Evolutionary conservation across 2,113 vertebrate species (phyloP), one percentile per base, ranked within the genome.

Genomic region (Pagrus major): DNA sequence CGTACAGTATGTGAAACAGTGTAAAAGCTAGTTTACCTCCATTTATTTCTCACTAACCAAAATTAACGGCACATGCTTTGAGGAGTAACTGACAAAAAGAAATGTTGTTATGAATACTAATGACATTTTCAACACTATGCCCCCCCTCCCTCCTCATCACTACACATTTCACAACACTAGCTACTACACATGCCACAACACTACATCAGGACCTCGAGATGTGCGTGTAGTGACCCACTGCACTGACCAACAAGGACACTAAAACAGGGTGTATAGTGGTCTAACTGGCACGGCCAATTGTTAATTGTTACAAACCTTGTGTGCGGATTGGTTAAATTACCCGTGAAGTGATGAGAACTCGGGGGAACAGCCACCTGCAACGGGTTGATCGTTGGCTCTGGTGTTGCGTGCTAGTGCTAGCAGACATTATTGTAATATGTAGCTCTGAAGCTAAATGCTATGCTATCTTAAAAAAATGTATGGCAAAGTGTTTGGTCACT

Each of bases 1-100:
- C 67, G 20, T 54, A 23, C 69, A 78, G 79, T 84, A 65, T 77
- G 72, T 87, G 87, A 86, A 80, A 64, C 65, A 0, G 71, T 68
- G 73, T 67, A 59, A 88, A 87, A 77, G 76, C 76, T 86, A 54
- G 55, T 51, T n/a, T n/a, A 79, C 86, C 88, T 89, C 86, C 75
- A 64, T 86, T 89, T 80, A 76, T 88, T 80, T 80, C 81, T 85
- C 88, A 91, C 87, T 89, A 91, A 92, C 88, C 72, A 78, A 83
- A 91, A 88, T 83, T 67, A 84, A 78, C 7, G 20, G 54, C 82
- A 77, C 83, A 66, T 69, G 76, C 83, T 90, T 80, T 16, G 33
- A 82, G 74, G 83, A 87, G 82, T 64, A 75, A 84, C 41, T 31
- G 65, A 82, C 52, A 49, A 23, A 47, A 59, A 47, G 41, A 81